Evolutionary conservation across 37 sponge, comb jelly and placozoan genomes (phyloP).

Genomic region (Mnemiopsis leidyi): DNA sequence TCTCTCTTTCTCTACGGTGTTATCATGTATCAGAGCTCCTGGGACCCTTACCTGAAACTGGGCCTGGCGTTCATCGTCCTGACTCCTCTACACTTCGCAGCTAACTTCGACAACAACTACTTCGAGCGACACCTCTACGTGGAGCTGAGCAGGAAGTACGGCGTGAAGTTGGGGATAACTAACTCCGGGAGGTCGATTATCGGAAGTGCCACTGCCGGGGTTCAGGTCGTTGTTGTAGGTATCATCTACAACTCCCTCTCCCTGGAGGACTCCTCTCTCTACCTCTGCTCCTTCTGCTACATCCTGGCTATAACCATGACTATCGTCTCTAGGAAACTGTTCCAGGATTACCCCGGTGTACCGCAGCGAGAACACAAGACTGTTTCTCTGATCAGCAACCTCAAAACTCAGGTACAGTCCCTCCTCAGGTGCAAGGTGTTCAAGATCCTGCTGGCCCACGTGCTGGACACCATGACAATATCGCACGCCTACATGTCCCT

Average conservation of each 20-base stretch:
- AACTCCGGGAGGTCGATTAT: not conserved
- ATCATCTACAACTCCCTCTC: not conserved
- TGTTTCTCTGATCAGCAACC: not conserved
- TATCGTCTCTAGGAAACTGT: not conserved
- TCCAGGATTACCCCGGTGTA: not conserved
- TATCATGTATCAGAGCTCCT: slow-evolving; percentile 7
- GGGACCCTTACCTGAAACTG: not conserved
- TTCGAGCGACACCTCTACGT: not conserved
- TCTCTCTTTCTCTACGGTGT: slow-evolving; percentile 1
- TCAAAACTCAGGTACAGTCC: not conserved
- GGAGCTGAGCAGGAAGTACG: slow-evolving; percentile 32
- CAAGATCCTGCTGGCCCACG: not conserved
- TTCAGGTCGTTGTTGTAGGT: not conserved
- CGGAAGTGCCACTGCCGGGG: not conserved
- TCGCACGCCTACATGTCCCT: not conserved
- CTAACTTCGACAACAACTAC: not conserved
- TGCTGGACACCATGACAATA: not conserved
- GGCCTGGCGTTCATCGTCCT: not conserved
- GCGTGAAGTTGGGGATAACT: not conserved
- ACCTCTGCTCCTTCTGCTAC: slow-evolving; percentile 26
- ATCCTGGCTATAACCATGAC: not conserved
- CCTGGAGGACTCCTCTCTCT: not conserved
- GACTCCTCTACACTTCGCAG: not conserved
- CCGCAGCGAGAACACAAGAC: not conserved
- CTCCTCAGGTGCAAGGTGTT: not conserved